Base-by-base conservation (phyloP, 2,113 vertebrate species). In the Mustela lutreola region DNA sequence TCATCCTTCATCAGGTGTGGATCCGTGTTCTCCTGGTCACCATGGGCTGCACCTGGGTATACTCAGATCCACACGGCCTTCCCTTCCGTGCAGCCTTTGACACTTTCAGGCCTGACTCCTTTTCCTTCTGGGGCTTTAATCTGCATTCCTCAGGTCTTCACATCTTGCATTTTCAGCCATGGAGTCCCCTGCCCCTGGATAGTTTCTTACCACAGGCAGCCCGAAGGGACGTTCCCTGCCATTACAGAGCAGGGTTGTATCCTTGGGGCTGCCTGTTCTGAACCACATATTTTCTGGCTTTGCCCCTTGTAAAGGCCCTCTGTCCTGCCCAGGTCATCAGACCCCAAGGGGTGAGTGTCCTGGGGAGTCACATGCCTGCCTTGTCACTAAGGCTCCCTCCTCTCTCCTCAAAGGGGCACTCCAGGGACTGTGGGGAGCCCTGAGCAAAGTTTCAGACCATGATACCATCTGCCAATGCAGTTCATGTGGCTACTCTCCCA, bases 1-100 rank as follows among this genome's bases (percentile, higher is more conserved):
- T 0, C 8, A 2, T 22, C 28, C 9, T n/a, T 10, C 5, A 0
- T 11, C 12, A 22, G 3, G 7, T 36, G 10, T 22, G 7, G 1
- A 19, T 48, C 4, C 2, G 1, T 18, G 36, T 11, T 60, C 19
- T 67, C 36, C 19, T 9, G 11, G 42, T 53, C 14, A 39, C 0
- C 19, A 28, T 79, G 11, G 63, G 65, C 24, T 12, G 12, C 33
- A 19, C 1, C 0, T 28, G 3, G 4, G 7, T 8, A 21, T 21
- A 33, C 21, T 81, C 36, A 39, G 22, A 15, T 80, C 22, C 31
- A 36, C 5, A 1, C 0, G 11, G 75, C 6, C 4, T 26, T 71
- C 39, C 58, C 45, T 84, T 82, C 42, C 50, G 21, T 11, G 21
- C 12, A 1, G 31, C 6, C 24, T 75, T 26, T 60, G 26, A 19